phyloP scores from a whole-genome alignment of 1,140 invertebrate genomes.

The Tetraneura akinire region DNA sequence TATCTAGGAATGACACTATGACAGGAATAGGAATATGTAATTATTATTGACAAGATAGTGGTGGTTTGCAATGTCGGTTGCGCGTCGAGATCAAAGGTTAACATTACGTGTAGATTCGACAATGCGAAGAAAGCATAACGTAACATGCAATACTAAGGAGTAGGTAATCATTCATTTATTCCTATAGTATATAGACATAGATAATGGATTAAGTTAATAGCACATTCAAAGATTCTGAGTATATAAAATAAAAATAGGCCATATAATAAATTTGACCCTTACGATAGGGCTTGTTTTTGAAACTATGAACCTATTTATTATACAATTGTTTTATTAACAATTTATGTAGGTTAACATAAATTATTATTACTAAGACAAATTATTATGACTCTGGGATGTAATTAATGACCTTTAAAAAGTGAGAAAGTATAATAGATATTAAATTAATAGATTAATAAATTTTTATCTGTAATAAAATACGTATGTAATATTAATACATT shows the following conservation, averaged over 20 bases:
- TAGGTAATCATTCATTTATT: constrained; percentile 40
- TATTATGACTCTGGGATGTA: not conserved
- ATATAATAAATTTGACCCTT: constrained; percentile 38
- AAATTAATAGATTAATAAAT: too few relatives aligned
- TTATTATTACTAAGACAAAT: not conserved
- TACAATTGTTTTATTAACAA: not conserved
- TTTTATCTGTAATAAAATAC: too few relatives aligned
- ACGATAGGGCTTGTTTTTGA: not conserved
- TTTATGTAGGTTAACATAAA: not conserved
- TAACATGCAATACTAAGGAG: constrained; percentile 19
- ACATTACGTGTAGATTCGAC: constrained; percentile 43
- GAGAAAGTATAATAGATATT: too few relatives aligned
- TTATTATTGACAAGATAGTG: constrained; percentile 2
- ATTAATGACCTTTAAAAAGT: not conserved
- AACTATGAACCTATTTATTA: not conserved
- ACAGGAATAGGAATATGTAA: not conserved
- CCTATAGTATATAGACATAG: not conserved
- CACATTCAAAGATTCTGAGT: constrained; percentile 2
- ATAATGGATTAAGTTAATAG: constrained; percentile 31
- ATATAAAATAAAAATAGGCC: constrained; percentile 10
- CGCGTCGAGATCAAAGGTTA: constrained; percentile 43
- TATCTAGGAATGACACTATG: not conserved
- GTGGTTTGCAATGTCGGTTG: constrained; percentile 29
- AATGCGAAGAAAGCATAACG: constrained; percentile 49
- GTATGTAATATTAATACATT: too few relatives aligned